Evolutionary conservation across 2,113 vertebrate species (phyloP).

Genomic region (Paracanthobrama guichenoti): DNA sequence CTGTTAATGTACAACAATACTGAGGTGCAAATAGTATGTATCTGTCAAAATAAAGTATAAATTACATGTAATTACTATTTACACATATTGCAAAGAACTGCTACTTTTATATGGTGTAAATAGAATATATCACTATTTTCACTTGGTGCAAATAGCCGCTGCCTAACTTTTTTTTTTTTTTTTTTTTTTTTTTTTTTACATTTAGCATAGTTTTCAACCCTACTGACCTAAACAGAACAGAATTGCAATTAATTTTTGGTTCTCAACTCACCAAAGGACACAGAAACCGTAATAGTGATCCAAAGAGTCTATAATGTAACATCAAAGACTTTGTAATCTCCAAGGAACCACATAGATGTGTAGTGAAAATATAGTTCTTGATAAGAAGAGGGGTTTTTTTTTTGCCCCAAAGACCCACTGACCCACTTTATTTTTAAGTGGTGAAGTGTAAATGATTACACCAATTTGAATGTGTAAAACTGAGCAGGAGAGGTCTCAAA

Average conservation of each 20-base stretch:
- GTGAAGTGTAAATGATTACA: neutral
- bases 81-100: no score
- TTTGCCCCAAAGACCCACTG: neutral
- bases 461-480: neutral
- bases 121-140: no score
- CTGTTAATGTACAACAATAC: no score
- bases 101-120: no score
- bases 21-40: no score
- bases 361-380: neutral
- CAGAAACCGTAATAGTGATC: neutral
- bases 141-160: no score
- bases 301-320: neutral
- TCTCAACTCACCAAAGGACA: neutral
- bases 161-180: no score
- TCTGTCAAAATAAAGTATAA: no score
- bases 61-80: no score
- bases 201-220: neutral
- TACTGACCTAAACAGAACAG: neutral
- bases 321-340: neutral
- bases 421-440: neutral
- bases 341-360: neutral
- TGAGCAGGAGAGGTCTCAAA: neutral
- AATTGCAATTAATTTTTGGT: neutral
- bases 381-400: neutral
- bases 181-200: neutral